Base-by-base conservation (phyloP, 2,797 vertebrate genomes). In the Chelidonichthys spinosus region DNA sequence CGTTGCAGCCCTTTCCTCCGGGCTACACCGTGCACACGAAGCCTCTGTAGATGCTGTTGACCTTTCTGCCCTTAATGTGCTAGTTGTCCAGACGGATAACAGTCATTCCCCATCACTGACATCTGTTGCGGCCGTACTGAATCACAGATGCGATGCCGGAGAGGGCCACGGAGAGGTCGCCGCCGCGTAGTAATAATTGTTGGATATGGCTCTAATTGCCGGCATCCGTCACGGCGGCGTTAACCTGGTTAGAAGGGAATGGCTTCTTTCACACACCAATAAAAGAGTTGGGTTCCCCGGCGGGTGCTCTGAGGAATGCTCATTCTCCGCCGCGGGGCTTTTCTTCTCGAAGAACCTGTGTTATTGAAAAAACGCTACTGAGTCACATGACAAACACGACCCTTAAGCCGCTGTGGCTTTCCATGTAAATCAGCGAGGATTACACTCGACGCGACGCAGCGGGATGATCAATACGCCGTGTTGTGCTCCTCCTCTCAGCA, bases 11-110 rank as follows among this genome's bases (percentile, higher is more conserved):
- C 33, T 74, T 25, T 69, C 69, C 83, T 75, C 25, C 13, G 3
- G 84, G 84, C 67, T 69, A 66, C 72, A 44, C 25, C 37, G 68
- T 73, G 58, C 79, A 81, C 61, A 85, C 70, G 71, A 84, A 83
- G 83, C 83, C 56, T 79, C 73, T 69, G 75, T 39, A 69, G 84
- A 87, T 47, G 72, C 72, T 40, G 6, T 15, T 79, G 89, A 89
- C 84, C 85, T 74, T 73, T 61, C 52, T 80, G 89, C 61, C 85
- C 90, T 81, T 77, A 78, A 87, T 71, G 85, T 81, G 86, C 63
- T 71, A 75, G 44, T 65, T 88, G 89, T 87, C 87, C 77, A 87
- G 86, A 88, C 78, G 56, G 67, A 91, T 90, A 75, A 91, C 82
- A 64, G 39, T 90, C 92, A 89, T 65, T 82, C 73, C 40, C 73